phyloP scores from a whole-genome alignment of 2,888 invertebrate species.

The Dicycla oo region DNA sequence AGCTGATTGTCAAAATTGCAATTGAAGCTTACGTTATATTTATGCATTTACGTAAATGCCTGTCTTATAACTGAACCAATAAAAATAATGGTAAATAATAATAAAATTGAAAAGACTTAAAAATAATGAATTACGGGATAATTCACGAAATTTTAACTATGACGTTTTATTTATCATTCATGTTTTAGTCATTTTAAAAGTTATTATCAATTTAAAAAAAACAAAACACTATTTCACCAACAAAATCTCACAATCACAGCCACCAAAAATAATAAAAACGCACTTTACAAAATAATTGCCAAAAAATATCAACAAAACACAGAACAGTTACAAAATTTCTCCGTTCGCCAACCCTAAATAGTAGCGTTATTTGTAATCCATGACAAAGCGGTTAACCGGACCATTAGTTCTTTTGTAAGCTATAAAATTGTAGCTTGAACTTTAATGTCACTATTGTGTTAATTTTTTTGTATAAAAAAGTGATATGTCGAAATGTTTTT shows the following conservation, averaged over 20 bases:
- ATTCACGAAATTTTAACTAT: not conserved
- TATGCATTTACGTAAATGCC: not conserved
- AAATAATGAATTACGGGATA: no score
- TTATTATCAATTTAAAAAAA: no score
- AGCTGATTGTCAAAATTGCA: not conserved
- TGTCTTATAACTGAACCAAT: not conserved
- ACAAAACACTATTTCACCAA: not conserved
- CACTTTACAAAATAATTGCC: slow-evolving; percentile 51
- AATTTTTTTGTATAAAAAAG: slow-evolving; percentile 48
- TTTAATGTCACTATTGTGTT: slow-evolving; percentile 60
- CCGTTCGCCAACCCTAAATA: slow-evolving; percentile 57
- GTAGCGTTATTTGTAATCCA: slow-evolving; percentile 74
- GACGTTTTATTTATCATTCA: not conserved
- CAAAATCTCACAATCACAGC: not conserved
- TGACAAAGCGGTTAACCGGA: slow-evolving; percentile 83
- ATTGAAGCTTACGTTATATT: not conserved
- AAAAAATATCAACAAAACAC: slow-evolving; percentile 29
- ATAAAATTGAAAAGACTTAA: not conserved
- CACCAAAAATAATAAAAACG: not conserved
- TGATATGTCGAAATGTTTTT: slow-evolving; percentile 70
- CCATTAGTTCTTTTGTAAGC: slow-evolving; percentile 83
- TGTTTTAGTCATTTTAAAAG: not conserved
- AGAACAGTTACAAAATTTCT: slow-evolving; percentile 42
- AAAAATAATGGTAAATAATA: not conserved
- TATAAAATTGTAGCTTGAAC: slow-evolving; percentile 66